phyloP scores from a whole-genome alignment of 2,888 invertebrate species.

The Drosophila mulleri region DNA sequence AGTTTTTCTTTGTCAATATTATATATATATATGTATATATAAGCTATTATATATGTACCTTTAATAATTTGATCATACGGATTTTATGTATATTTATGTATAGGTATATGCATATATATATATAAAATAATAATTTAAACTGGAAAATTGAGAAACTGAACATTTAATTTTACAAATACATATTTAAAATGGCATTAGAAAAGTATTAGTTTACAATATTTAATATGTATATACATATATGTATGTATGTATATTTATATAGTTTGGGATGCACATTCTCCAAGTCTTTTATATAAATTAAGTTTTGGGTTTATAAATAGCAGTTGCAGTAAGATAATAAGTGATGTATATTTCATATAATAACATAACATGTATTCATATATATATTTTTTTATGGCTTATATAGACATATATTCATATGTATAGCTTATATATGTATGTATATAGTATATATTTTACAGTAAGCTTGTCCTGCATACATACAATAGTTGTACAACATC shows the following conservation, averaged over 20 bases:
- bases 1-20: not conserved
- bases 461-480: constrained; percentile 11
- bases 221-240: not conserved
- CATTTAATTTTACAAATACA: constrained; percentile 25
- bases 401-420: constrained; percentile 7
- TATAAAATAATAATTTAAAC: constrained; percentile 14
- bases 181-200: constrained; percentile 34
- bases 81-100: constrained; percentile 7
- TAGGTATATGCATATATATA: constrained; percentile 11
- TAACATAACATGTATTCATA: constrained; percentile 26
- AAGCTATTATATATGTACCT: constrained; percentile 1
- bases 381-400: constrained; percentile 12
- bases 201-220: constrained; percentile 32
- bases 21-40: not conserved
- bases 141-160: constrained; percentile 1
- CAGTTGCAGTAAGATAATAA: constrained; percentile 34
- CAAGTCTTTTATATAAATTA: constrained; percentile 34
- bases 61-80: not conserved
- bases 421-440: constrained; percentile 6
- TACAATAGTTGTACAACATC: constrained; percentile 34
- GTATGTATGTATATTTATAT: constrained; percentile 40
- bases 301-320: constrained; percentile 4
- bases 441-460: constrained; percentile 30
- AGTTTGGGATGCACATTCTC: constrained; percentile 12
- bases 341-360: constrained; percentile 14